Evolutionary conservation across 1,140 invertebrate genomes (phyloP), one percentile per base, ranked within the genome.

Genomic region (Drosophila kanapiae): DNA sequence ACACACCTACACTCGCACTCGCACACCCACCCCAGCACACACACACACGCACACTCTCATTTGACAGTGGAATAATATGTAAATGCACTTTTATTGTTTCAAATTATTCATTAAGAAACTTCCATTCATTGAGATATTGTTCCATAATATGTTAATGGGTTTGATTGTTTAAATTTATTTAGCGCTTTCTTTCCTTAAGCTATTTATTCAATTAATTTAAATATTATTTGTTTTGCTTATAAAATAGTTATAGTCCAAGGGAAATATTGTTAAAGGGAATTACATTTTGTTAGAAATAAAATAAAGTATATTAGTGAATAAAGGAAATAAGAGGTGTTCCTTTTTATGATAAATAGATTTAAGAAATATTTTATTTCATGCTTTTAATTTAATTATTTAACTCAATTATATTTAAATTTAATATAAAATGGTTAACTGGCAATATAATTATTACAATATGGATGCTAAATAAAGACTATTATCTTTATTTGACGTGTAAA

Each of bases 11-110:
- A 18, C 23, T 38, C 43, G 11, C n/a, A n/a, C 62, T 29, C 42
- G 18, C 63, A 31, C 43, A 56, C 48, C 18, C 56, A 59, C 70
- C 11, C 33, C 45, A 11, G 27, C 37, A 56, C 49, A 45, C 65
- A 13, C 42, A 13, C 6, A 8, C 48, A 6, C 65, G 29, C 37
- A 29, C 10, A 0, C 47, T 4, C 47, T 49, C 51, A 23, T 10
- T 23, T 37, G 18, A 45, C 69, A 69, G 68, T 72, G 14, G 45
- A 75, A 45, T 31, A 53, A 27, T 65, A 65, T 65, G 62, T 27
- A 65, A 65, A 65, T 38, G 60, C 11, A 31, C 16, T 63, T 14
- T 27, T 8, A 65, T 65, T 62, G 57, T 27, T 43, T 16, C 6
- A 33, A 27, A 16, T 16, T 16, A 33, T 60, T 60, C 8, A 47